phyloP scores from a whole-genome alignment of 2,797 vertebrate genomes.

The Eulemur albifrons region DNA sequence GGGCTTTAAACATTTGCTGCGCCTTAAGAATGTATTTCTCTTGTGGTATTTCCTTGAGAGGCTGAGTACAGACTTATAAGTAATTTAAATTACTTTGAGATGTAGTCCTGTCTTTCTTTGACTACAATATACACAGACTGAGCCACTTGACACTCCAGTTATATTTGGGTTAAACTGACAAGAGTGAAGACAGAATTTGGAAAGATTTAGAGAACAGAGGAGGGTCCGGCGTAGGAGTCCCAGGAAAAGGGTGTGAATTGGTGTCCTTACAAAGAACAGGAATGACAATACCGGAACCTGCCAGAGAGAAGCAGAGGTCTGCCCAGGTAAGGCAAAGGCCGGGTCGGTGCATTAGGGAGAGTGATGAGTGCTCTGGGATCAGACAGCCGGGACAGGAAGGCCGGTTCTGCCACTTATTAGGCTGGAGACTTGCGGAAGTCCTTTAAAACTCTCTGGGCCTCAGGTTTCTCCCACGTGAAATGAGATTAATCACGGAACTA shows the following conservation, averaged over 20 bases:
- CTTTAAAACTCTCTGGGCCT: not conserved
- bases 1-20: not conserved
- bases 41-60: not conserved
- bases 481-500: not conserved
- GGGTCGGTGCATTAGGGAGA: rapidly evolving
- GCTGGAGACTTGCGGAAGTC: not conserved
- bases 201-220: not conserved
- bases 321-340: not conserved
- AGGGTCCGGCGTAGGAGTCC: not conserved
- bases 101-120: not conserved
- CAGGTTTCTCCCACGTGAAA: not conserved
- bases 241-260: not conserved
- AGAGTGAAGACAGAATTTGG: not conserved
- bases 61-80: not conserved
- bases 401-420: not conserved
- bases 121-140: not conserved
- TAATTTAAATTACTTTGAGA: not conserved
- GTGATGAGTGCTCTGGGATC: not conserved
- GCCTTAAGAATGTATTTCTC: not conserved
- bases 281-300: not conserved
- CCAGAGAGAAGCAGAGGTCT: not conserved
- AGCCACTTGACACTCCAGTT: not conserved
- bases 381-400: rapidly evolving
- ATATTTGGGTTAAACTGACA: not conserved
- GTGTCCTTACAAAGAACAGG: not conserved